phyloP scores from a whole-genome alignment of 92 coral and sea anemone species.

The Anthopleura xanthogrammica region DNA sequence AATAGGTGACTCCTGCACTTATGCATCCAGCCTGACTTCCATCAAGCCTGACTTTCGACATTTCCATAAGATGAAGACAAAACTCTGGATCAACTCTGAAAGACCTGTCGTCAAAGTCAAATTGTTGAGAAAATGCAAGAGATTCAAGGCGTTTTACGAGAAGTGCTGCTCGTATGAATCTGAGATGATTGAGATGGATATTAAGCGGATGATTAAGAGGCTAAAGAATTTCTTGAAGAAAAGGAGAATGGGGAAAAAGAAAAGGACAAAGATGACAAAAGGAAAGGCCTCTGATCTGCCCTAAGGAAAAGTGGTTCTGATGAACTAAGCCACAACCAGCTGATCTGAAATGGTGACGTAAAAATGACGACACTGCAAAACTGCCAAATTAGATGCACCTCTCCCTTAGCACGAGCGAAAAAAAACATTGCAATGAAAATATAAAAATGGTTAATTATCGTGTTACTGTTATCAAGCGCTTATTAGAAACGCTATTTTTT shows the following conservation, averaged over 20 bases:
- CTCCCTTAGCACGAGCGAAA: no score
- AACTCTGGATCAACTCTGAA: slow-evolving; percentile 47
- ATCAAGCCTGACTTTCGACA: slow-evolving; percentile 55
- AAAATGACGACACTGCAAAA: no score
- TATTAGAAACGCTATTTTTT: no score
- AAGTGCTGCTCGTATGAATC: slow-evolving; percentile 76
- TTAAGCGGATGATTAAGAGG: slow-evolving; percentile 37
- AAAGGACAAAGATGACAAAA: not conserved
- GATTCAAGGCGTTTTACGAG: slow-evolving; percentile 67
- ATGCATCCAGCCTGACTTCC: slow-evolving; percentile 42
- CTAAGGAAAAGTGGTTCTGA: not conserved
- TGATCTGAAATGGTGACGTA: no score
- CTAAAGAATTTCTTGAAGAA: slow-evolving; percentile 8
- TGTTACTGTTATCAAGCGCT: no score
- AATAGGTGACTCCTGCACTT: slow-evolving; percentile 72
- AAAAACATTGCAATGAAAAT: no score
- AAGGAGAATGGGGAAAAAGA: not conserved
- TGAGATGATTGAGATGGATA: slow-evolving; percentile 52
- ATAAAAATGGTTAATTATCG: no score
- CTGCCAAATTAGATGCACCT: no score
- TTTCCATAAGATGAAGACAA: slow-evolving; percentile 74
- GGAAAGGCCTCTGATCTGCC: slow-evolving; percentile 10
- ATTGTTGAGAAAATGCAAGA: slow-evolving; percentile 64
- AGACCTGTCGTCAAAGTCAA: slow-evolving; percentile 51
- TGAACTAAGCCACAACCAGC: no score